Evolutionary conservation across 2,797 vertebrate species (phyloP).

Genomic region (Notoglanidium macrostoma): DNA sequence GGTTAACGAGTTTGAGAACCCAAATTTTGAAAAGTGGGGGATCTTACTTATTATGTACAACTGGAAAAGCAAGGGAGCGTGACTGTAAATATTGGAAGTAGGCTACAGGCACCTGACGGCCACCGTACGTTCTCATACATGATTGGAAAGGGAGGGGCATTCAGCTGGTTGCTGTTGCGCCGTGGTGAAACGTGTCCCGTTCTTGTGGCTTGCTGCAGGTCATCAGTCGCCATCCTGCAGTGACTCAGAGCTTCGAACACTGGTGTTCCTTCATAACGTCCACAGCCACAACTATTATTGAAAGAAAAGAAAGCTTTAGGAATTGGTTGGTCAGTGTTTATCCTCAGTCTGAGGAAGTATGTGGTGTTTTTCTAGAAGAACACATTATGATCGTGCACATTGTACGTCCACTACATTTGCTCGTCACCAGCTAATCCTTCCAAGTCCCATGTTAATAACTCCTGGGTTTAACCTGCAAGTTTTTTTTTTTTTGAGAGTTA

Average conservation of each 20-base stretch:
- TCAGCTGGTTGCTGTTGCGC: neutral
- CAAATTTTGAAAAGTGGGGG: too few relatives aligned
- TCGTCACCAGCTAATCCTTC: neutral
- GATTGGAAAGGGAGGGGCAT: too few relatives aligned
- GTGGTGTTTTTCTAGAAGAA: neutral
- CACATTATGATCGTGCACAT: neutral
- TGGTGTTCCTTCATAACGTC: neutral
- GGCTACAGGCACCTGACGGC: too few relatives aligned
- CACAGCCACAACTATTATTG: neutral
- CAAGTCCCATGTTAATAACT: neutral
- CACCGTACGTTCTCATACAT: too few relatives aligned
- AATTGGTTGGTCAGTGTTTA: neutral
- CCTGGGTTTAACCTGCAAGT: neutral
- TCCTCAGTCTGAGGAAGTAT: neutral
- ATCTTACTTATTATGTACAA: too few relatives aligned
- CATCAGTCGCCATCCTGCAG: neutral
- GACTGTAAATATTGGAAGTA: too few relatives aligned
- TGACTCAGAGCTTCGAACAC: slow-evolving; percentile 31
- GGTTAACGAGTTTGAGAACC: too few relatives aligned
- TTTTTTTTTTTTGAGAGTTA: neutral
- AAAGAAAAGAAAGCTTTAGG: neutral
- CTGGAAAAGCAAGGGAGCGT: too few relatives aligned
- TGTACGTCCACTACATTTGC: neutral
- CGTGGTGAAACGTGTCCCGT: slow-evolving; percentile 3
- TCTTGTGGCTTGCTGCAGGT: slow-evolving; percentile 17